Percentiles rank a stretch among this genome's conserved stretches.
Evolutionary conservation across 2,113 vertebrate genomes (phyloP).

Genomic region (Anarhynchus alexandrinus): DNA sequence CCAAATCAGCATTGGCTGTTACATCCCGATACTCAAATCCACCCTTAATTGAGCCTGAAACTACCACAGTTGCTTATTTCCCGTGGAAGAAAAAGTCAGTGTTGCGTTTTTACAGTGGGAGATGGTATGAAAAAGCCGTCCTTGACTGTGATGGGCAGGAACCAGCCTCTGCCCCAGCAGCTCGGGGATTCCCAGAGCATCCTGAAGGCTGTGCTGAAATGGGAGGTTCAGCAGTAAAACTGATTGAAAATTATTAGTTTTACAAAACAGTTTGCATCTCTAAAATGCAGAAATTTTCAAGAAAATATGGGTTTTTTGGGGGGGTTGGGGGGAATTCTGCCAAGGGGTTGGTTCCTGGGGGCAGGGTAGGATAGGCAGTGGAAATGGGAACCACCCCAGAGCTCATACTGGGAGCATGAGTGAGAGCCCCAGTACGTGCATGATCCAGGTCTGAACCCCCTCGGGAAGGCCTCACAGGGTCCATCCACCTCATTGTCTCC

Average conservation of each 20-base stretch:
- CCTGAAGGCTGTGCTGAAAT: neutral
- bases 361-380: neutral
- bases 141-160: neutral
- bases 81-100: neutral
- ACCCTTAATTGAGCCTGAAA: neutral
- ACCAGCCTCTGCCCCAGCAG: neutral
- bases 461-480: neutral
- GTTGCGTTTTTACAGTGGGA: neutral
- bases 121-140: neutral
- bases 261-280: neutral
- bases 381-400: neutral
- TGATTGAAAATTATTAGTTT: accelerated
- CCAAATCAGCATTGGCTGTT: neutral
- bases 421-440: neutral
- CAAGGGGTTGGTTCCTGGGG: neutral
- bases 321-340: neutral
- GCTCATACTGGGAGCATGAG: neutral
- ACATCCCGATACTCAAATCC: neutral
- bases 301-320: accelerated
- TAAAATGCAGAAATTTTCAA: neutral
- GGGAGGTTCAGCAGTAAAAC: neutral
- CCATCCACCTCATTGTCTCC: neutral
- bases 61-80: neutral
- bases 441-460: neutral
- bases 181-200: neutral